These are phyloP conservation scores for Typhlichthys subterraneus DNA, from an alignment of 2,797 vertebrate species.

Conservation along the genomic window DNA sequence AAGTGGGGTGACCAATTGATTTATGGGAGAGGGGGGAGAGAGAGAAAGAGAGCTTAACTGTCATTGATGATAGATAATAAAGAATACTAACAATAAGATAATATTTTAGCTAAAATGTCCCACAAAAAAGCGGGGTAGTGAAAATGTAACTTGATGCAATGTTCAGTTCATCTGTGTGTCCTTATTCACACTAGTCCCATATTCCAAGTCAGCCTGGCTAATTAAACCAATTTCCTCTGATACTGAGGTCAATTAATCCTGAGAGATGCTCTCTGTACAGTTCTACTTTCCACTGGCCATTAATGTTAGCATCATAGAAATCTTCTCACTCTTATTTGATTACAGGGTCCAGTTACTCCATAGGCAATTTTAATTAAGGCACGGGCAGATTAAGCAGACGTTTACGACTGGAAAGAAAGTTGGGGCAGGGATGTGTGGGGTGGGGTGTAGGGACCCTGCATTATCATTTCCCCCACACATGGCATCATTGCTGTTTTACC, in stretches of 20 bases:
- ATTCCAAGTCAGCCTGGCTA: conserved; percentile 79
- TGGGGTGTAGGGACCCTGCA: too few species aligned
- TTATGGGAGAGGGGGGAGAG: conserved; percentile 39
- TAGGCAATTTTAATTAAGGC: conserved; percentile 89
- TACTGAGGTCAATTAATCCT: conserved; percentile 92
- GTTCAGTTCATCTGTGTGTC: neutral
- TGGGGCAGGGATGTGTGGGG: too few species aligned
- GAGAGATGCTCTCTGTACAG: conserved; percentile 85
- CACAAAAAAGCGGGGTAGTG: too few species aligned
- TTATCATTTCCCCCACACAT: conserved; percentile 37
- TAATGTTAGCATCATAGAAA: conserved; percentile 67
- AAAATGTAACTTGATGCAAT: neutral
- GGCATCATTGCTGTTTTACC: conserved; percentile 82
- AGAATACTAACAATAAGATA: too few species aligned
- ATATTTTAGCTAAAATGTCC: too few species aligned
- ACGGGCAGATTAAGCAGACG: conserved; percentile 85
- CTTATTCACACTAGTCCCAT: neutral
- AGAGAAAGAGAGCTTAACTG: neutral
- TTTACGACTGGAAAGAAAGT: conserved; percentile 62
- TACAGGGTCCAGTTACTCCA: conserved; percentile 89
- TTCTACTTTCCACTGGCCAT: conserved; percentile 88
- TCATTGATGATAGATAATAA: too few species aligned
- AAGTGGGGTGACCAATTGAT: conserved; percentile 88
- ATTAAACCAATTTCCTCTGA: conserved; percentile 89
- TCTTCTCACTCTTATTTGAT: conserved; percentile 80